Conservation (phyloP, 2,888 invertebrate genomes). For the Desoria tigrina region DNA sequence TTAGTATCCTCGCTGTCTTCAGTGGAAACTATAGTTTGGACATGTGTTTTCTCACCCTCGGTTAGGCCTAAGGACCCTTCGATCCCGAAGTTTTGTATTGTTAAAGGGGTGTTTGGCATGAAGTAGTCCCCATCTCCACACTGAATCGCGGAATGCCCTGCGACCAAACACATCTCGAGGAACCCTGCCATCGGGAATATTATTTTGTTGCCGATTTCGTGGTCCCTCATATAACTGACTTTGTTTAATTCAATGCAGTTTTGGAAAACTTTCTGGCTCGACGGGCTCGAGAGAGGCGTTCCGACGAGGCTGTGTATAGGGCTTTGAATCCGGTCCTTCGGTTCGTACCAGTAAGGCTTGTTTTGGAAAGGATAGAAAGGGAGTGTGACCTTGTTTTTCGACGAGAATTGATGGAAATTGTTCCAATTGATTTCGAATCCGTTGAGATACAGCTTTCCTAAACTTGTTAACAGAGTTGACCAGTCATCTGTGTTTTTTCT, state of each 20-base stretch:
- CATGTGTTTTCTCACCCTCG: constrained; percentile 5
- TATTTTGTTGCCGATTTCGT: constrained; percentile 25
- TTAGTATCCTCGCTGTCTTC: not conserved
- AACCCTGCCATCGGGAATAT: constrained; percentile 32
- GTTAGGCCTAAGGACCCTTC: constrained; percentile 15
- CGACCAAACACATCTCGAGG: constrained; percentile 28
- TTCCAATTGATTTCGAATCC: constrained; percentile 31
- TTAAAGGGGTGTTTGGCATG: constrained; percentile 15
- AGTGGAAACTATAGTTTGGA: constrained; percentile 23
- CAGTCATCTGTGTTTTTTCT: constrained; percentile 23
- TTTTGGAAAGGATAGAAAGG: constrained; percentile 36
- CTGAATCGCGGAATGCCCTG: constrained; percentile 21
- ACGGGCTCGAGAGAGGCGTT: constrained; percentile 5
- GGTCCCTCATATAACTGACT: constrained; percentile 19
- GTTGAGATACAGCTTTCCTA: constrained; percentile 24
- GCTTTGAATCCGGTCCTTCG: not conserved
- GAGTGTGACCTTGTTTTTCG: not conserved
- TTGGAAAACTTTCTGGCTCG: constrained; percentile 16
- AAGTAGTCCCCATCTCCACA: constrained; percentile 14
- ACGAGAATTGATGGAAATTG: constrained; percentile 21
- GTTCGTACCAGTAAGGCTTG: constrained; percentile 26
- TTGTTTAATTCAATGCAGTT: constrained; percentile 15
- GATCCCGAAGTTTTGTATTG: constrained; percentile 19
- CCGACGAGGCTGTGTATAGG: constrained; percentile 35
- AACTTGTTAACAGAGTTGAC: constrained; percentile 23